phyloP scores from a whole-genome alignment of 2,888 invertebrate genomes.

The Epinotia bilunana region DNA sequence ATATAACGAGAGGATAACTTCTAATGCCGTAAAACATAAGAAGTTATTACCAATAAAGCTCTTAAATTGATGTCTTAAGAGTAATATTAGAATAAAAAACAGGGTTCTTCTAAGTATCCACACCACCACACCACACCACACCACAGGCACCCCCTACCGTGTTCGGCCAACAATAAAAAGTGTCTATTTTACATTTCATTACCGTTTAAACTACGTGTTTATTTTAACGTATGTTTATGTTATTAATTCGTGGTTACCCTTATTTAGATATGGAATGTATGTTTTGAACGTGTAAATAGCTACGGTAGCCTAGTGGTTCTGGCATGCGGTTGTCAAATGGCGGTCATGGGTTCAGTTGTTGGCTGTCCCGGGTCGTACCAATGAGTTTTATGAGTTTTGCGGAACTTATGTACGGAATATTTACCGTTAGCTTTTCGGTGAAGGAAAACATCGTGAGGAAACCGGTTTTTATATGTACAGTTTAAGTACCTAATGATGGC shows the following conservation, averaged over 20 bases:
- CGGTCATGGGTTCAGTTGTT: too few relatives aligned
- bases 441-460: too few relatives aligned
- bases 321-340: too few relatives aligned
- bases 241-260: slow-evolving; percentile 29
- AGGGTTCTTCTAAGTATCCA: not conserved
- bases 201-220: slow-evolving; percentile 26
- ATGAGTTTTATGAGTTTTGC: too few relatives aligned
- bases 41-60: slow-evolving; percentile 2
- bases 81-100: not conserved
- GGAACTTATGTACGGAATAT: too few relatives aligned
- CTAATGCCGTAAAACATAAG: not conserved
- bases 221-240: slow-evolving; percentile 25
- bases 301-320: too few relatives aligned
- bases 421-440: too few relatives aligned
- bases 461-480: too few relatives aligned
- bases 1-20: slow-evolving; percentile 16
- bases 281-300: slow-evolving; percentile 4
- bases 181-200: slow-evolving; percentile 23
- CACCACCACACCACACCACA: too few relatives aligned
- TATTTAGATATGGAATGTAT: slow-evolving; percentile 25
- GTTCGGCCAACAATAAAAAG: slow-evolving; percentile 28
- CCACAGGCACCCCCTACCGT: slow-evolving; percentile 38
- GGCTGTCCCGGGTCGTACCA: too few relatives aligned
- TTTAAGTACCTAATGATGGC: too few relatives aligned
- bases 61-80: slow-evolving; percentile 12